Evolutionary conservation across 2,888 invertebrate genomes (phyloP), one percentile per base, ranked within the genome.

Genomic region (Suillia variegata): DNA sequence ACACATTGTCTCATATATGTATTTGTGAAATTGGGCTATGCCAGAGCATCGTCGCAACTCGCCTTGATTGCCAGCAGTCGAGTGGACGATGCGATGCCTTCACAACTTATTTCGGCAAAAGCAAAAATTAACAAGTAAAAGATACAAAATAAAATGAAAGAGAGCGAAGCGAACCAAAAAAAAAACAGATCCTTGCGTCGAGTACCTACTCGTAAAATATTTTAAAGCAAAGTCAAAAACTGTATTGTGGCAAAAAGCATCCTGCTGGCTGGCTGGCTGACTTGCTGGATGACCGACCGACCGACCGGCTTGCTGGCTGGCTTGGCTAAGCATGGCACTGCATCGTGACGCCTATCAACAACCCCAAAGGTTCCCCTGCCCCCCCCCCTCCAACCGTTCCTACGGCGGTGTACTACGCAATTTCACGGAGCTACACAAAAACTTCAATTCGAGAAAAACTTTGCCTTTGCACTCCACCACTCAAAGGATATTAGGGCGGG

Each of bases 361-460:
- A 13, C 26, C 6, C 5, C 26, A 38, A 4, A 5, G 4, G 38
- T n/a, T 38, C 38, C 38, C 10, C n/a, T 38, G 38, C 38, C n/a
- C 38, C 10, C 26, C 5, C 5, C 38, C 31, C 38, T n/a, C 10
- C n/a, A 13, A n/a, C 38, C n/a, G 12, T 4, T 10, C 5, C 5
- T n/a, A 26, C 26, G 26, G 26, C 4, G 38, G 13, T 12, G 3
- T 6, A 45, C 45, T 20, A 45, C 5, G 45, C 45, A 45, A 45
- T 45, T 45, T 45, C 20, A 45, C 45, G 45, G 18, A 13, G 38
- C 38, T 4, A 38, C 38, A 13, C 21, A 48, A 49, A 48, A 56
- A 49, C 34, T 56, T 56, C 56, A 56, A 56, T 47, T 56, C 49
- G 34, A 8, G 56, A 33, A 49, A 56, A 56, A 47, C 48, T 56